Base-by-base conservation (phyloP, 2,888 invertebrate species). In the Lutraria lutraria region DNA sequence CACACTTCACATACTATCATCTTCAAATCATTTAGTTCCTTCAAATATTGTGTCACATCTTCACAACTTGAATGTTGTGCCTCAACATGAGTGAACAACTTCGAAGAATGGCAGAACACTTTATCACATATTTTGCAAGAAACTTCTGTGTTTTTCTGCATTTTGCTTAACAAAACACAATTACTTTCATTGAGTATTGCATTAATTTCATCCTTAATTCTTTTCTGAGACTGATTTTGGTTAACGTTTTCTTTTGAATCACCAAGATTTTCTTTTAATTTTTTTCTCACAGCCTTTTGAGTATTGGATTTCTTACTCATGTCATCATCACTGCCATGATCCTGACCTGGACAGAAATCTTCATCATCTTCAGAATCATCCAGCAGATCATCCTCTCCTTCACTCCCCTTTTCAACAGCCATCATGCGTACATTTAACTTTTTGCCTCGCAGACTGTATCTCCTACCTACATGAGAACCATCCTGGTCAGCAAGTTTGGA, bases 51-150 rank as follows among this genome's bases (percentile, higher is more conserved):
- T 34, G 76, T 79, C n/a, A 90, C 63, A 80, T 91, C 92, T 76
- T 86, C 79, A 34, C 90, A 86, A 43, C 89, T 81, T 16, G 52
- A 79, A 83, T 95, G 95, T 63, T 87, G 92, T 80, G 92, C 93
- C 86, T 88, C 88, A 4, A 93, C 94, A 92, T 95, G 95, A 60
- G 88, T 89, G 76, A 90, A 90, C 15, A 94, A 25, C 63, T 68
- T 92, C 21, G 94, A 93, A 19, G 92, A 91, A 82, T 90, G 92
- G 83, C 93, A 93, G 88, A 89, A 92, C n/a, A 94, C 85, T 83
- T 93, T 93, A 15, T 86, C 86, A 86, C 95, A 95, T n/a, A 94
- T 91, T 87, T 93, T 93, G 88, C 95, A 95, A 29, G 72, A 79
- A 25, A 92, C 91, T 31, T 87, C 81, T 82, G 88, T 68, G 19